Evolutionary conservation across 2,797 vertebrate species (phyloP), one percentile per base, ranked within the genome.

Genomic region (Ciconia nigra): DNA sequence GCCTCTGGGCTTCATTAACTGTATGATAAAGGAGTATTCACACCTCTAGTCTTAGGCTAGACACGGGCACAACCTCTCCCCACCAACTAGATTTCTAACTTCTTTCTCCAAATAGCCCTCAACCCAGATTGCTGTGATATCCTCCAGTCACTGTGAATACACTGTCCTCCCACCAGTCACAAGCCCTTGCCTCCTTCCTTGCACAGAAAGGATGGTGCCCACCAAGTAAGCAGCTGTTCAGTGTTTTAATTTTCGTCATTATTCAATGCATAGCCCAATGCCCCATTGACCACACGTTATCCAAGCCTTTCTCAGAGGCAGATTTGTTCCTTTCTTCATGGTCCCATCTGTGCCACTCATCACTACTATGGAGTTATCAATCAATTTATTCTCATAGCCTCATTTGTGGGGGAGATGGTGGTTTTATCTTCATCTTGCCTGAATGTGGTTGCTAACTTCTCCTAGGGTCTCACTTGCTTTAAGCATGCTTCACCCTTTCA

Each of bases 361-460:
- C 49, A 21, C 42, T 33, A 5, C 2, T 1, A 16, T 21, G 28
- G 1, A 1, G 12, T 58, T 61, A 79, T 46, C 20, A 65, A 86
- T 52, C 8, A 29, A 11, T 65, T 72, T 72, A 31, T 29, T 83
- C 77, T 81, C 72, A 49, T 24, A 70, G 57, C 9, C 35, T 70
- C 0, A 0, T 54, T 42, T 54, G 42, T 41, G 18, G 9, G 13
- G 33, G 8, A 78, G 17, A 29, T 1, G 4, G 28, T 65, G 52
- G 18, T 47, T 80, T 58, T 26, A 42, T 31, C 47, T 73, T 85
- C 52, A 66, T 11, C 42, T 80, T 77, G 67, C 31, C 52, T 47
- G 21, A 70, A 39, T 0, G 0, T 25, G 47, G 41, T 25, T 70
- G 47, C 41, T 77, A 63, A 57, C 86, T 67, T 67, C 55, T 89